Percentiles rank a stretch among this genome's conserved stretches.
Conservation (phyloP, 2,797 vertebrate species). For the Melanogrammus aeglefinus region DNA sequence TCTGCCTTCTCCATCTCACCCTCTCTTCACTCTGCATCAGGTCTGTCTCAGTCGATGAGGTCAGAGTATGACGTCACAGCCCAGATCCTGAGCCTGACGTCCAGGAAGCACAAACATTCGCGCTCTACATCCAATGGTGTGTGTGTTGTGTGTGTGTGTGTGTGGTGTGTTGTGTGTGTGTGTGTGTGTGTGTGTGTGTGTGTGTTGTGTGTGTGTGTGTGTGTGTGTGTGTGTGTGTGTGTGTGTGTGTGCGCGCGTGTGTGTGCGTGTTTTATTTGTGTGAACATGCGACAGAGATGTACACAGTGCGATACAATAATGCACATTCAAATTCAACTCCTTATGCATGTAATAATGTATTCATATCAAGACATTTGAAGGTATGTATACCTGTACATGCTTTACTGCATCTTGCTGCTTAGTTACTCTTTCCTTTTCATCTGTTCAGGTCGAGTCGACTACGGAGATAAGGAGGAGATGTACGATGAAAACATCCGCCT, state of each 20-base stretch:
- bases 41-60: constrained; percentile 62
- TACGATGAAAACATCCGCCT: constrained; percentile 90
- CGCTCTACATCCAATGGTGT: constrained; percentile 76
- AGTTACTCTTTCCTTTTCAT: constrained; percentile 1
- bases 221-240: constrained; percentile 75
- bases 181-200: background rate
- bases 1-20: background rate
- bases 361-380: background rate
- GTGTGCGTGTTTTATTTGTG: background rate
- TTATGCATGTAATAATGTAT: background rate
- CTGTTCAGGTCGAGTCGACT: constrained; percentile 67
- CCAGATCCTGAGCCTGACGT: constrained; percentile 75
- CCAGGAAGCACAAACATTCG: constrained; percentile 75
- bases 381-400: background rate
- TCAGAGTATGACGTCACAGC: constrained; percentile 67
- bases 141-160: constrained; percentile 11
- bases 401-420: background rate
- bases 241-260: constrained; percentile 29
- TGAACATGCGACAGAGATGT: background rate
- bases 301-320: too few species aligned
- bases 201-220: constrained; percentile 27
- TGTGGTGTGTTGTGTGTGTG: constrained; percentile 36
- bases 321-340: too few species aligned
- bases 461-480: constrained; percentile 91
- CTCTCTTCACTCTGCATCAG: constrained; percentile 38